Evolutionary conservation across 2,888 invertebrate species (phyloP), one percentile per base, ranked within the genome.

Genomic region (Parnassius orleans): DNA sequence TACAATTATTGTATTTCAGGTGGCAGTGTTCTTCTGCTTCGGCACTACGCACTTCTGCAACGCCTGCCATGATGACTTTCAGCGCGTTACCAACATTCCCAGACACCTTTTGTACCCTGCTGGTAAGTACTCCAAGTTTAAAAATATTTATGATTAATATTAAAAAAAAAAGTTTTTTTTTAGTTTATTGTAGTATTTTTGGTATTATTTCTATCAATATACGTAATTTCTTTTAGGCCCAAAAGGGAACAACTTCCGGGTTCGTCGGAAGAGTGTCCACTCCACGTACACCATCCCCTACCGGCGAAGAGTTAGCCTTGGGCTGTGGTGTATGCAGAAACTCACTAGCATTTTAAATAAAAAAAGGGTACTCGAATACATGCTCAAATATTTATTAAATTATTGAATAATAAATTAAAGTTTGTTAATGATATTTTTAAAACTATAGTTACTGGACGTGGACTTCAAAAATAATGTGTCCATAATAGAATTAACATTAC

Each of bases 21-120:
- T 99, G 66, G 99, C 99, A 1, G 98, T 99, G 19, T 99, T 99
- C 92, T 99, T 99, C 92, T 99, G 99, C 84, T 99, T 99, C 87
- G 99, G 99, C 58, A 99, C 98, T 0, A 99, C 99, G 0, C 99
- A 99, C 86, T 99, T 99, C 91, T 99, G 99, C 89, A 98, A 98
- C 85, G 95, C 98, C 2, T 99, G 99, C 78, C 99, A 99, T 85
- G 99, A 99, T 78, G 99, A 99, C 87, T 99, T 99, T 85, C 99
- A 99, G 83, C 94, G 98, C 19, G 95, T 99, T 69, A 98, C 98
- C 53, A 97, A 96, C 83, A 95, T 99, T 72, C 96, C 98, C 0
- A 96, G 96, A 77, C 93, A 93, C 68, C 95, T 96, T 75, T 87
- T 99, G 71, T 99, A 99, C 84, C 99, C 99, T 9, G 98, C 98